phyloP scores from a whole-genome alignment of 2,888 invertebrate genomes.

The Xylocampa areola region DNA sequence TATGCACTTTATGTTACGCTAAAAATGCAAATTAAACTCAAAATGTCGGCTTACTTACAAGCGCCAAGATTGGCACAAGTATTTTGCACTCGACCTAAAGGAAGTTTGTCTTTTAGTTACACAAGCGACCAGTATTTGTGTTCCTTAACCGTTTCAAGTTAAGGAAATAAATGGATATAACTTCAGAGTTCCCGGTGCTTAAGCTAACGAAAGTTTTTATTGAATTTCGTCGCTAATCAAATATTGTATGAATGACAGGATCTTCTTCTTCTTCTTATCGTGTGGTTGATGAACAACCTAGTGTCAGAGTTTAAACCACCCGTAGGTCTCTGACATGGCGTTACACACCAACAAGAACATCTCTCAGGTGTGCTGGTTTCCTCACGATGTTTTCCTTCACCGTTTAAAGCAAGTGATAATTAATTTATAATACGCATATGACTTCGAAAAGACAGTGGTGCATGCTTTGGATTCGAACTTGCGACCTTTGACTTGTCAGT shows the following conservation, averaged over 20 bases:
- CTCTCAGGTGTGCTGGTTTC: no score
- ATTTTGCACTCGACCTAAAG: constrained; percentile 32
- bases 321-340: no score
- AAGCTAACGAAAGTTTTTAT: constrained; percentile 27
- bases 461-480: no score
- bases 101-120: constrained; percentile 45
- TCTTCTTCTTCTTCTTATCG: background rate
- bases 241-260: constrained; percentile 1
- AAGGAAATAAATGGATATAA: constrained; percentile 51
- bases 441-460: no score
- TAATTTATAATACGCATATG: no score
- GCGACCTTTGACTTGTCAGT: no score
- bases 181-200: constrained; percentile 26
- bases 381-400: no score
- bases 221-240: constrained; percentile 22
- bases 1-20: background rate
- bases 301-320: no score
- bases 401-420: no score
- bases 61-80: constrained; percentile 24
- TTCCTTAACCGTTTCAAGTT: constrained; percentile 53
- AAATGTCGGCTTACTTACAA: constrained; percentile 32
- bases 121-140: constrained; percentile 47
- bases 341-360: no score
- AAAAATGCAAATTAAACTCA: constrained; percentile 30
- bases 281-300: background rate